phyloP scores from a whole-genome alignment of 1,140 invertebrate genomes.

The Danaus plexippus region DNA sequence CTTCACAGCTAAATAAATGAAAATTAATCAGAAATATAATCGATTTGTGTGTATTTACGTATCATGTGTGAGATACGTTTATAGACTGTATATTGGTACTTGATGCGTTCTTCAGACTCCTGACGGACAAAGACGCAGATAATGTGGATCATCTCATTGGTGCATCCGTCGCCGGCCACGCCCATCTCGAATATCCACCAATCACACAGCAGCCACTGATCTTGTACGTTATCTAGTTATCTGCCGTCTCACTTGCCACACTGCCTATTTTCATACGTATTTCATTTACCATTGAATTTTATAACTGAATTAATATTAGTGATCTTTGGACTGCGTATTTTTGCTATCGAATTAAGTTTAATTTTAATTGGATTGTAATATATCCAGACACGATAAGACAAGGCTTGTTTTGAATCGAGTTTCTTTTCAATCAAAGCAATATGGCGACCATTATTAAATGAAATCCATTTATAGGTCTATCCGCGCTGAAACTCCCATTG shows the following conservation, averaged over 20 bases:
- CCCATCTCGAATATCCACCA: slow-evolving; percentile 41
- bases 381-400: slow-evolving; percentile 9
- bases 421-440: too few relatives aligned
- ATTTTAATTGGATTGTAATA: slow-evolving; percentile 8
- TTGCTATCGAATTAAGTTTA: too few relatives aligned
- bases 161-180: slow-evolving; percentile 56
- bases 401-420: not conserved
- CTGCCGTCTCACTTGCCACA: slow-evolving; percentile 62
- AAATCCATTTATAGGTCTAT: not conserved
- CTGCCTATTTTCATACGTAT: slow-evolving; percentile 52
- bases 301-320: too few relatives aligned
- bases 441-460: not conserved
- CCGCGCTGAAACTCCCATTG: too few relatives aligned
- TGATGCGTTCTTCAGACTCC: slow-evolving; percentile 46
- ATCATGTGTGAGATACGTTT: too few relatives aligned
- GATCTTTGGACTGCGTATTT: too few relatives aligned
- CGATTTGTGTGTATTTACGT: slow-evolving; percentile 1
- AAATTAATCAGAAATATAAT: not conserved
- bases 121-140: slow-evolving; percentile 69
- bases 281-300: too few relatives aligned
- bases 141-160: slow-evolving; percentile 67
- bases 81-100: slow-evolving; percentile 3
- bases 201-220: slow-evolving; percentile 50
- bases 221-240: slow-evolving; percentile 68
- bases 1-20: slow-evolving; percentile 37